These are phyloP conservation scores for Liopterus haemorrhoidalis DNA, from an alignment of 2,888 invertebrate species.

Conservation along the genomic window DNA sequence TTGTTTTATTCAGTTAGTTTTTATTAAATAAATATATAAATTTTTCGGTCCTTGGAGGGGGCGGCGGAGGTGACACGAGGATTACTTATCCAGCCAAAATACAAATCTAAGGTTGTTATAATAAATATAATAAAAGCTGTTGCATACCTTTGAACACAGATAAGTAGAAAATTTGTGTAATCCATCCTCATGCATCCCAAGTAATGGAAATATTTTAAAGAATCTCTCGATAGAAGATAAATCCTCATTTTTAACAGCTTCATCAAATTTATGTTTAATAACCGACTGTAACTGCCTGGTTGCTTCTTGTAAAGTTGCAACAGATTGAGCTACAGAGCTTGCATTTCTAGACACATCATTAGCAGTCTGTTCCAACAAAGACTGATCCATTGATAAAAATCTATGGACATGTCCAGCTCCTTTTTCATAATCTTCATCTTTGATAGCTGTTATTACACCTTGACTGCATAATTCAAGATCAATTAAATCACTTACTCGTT, in stretches of 20 bases:
- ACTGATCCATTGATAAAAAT: conserved; percentile 88
- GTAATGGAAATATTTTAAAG: conserved; percentile 93
- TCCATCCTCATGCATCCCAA: conserved; percentile 87
- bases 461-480: conserved; percentile 94
- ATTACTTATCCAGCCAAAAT: conserved; percentile 23
- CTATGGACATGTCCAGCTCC: conserved; percentile 94
- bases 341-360: conserved; percentile 67
- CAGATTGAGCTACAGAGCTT: conserved; percentile 64
- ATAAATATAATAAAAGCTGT: conserved; percentile 9
- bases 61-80: conserved; percentile 33
- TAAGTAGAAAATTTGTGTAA: conserved; percentile 82
- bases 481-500: conserved; percentile 88
- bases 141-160: conserved; percentile 67
- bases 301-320: conserved; percentile 68
- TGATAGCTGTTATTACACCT: conserved; percentile 92
- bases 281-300: conserved; percentile 64
- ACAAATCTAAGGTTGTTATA: background rate
- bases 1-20: too few species aligned
- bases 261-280: conserved; percentile 78
- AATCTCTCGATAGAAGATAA: conserved; percentile 86
- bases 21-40: too few species aligned
- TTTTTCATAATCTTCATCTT: conserved; percentile 93
- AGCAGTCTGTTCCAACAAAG: conserved; percentile 67
- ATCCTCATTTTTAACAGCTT: conserved; percentile 83
- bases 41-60: conserved; percentile 30